phyloP scores from a whole-genome alignment of 1,140 invertebrate genomes.

The Leptinotarsa defecta region DNA sequence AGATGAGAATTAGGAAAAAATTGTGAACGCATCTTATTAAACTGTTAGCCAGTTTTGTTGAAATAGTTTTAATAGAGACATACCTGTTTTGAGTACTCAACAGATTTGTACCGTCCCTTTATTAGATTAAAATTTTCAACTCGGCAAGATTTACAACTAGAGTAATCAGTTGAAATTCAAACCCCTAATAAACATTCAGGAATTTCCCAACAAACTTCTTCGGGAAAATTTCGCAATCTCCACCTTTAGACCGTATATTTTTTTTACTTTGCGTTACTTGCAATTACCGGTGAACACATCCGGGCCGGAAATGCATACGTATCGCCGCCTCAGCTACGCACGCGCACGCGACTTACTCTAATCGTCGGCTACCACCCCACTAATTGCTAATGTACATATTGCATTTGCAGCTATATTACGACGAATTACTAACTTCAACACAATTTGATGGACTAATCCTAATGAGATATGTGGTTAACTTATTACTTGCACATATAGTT shows the following conservation, averaged over 20 bases:
- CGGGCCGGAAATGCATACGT: slow-evolving; percentile 50
- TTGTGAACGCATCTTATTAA: no score
- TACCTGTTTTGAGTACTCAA: no score
- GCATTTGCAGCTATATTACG: slow-evolving; percentile 43
- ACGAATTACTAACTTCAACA: slow-evolving; percentile 36
- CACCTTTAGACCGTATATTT: neutral
- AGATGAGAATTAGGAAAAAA: no score
- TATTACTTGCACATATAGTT: slow-evolving; percentile 1
- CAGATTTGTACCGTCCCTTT: no score
- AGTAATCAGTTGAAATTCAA: no score
- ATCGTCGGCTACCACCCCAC: slow-evolving; percentile 19
- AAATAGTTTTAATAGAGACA: no score
- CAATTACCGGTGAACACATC: slow-evolving; percentile 54
- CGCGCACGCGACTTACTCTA: slow-evolving; percentile 32
- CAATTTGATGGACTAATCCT: slow-evolving; percentile 34
- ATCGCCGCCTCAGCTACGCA: slow-evolving; percentile 37
- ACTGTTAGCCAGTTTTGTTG: no score
- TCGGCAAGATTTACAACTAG: no score
- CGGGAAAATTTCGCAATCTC: neutral
- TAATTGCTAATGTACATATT: slow-evolving; percentile 47
- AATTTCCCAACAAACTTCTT: neutral
- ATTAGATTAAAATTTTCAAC: no score
- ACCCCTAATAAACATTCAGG: no score
- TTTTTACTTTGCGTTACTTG: slow-evolving; percentile 44
- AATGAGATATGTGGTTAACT: slow-evolving; percentile 29